Evolutionary conservation across 2,797 vertebrate genomes (phyloP).

Genomic region (Botia kubotai): DNA sequence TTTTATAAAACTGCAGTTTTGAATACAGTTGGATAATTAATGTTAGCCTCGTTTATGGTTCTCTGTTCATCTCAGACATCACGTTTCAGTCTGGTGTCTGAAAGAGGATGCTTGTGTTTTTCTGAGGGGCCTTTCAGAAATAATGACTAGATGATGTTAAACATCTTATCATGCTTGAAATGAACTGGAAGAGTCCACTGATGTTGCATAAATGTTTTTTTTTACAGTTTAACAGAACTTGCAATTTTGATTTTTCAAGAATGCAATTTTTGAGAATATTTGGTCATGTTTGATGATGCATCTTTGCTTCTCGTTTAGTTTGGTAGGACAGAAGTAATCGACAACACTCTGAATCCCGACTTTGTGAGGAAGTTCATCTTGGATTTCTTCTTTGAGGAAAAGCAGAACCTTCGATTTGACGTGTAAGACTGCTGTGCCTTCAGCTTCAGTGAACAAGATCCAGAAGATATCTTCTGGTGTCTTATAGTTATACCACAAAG

Average conservation of each 20-base stretch:
- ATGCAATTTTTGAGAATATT: not conserved
- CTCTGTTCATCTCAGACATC: not conserved
- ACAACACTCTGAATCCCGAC: slow-evolving; percentile 96
- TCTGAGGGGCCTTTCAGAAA: not conserved
- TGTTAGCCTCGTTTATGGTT: slow-evolving; percentile 6
- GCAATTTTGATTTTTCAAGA: too few relatives aligned
- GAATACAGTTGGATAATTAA: not conserved
- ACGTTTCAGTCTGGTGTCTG: not conserved
- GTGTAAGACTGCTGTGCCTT: slow-evolving; percentile 79
- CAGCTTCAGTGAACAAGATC: not conserved
- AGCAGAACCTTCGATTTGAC: slow-evolving; percentile 95
- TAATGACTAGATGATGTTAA: not conserved
- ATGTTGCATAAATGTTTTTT: not conserved
- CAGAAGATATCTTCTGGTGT: not conserved
- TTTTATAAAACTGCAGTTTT: not conserved
- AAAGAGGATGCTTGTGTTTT: not conserved
- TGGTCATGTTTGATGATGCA: not conserved
- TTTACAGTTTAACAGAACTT: too few relatives aligned
- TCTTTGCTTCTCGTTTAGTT: slow-evolving; percentile 76
- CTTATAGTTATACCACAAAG: not conserved
- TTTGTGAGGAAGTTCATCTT: slow-evolving; percentile 96
- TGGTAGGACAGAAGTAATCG: slow-evolving; percentile 94
- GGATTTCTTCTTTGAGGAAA: slow-evolving; percentile 98
- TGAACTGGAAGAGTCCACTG: not conserved
- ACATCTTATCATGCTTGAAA: not conserved